Evolutionary conservation across 2,113 vertebrate genomes (phyloP).

Genomic region (Malurus alboscapulatus): DNA sequence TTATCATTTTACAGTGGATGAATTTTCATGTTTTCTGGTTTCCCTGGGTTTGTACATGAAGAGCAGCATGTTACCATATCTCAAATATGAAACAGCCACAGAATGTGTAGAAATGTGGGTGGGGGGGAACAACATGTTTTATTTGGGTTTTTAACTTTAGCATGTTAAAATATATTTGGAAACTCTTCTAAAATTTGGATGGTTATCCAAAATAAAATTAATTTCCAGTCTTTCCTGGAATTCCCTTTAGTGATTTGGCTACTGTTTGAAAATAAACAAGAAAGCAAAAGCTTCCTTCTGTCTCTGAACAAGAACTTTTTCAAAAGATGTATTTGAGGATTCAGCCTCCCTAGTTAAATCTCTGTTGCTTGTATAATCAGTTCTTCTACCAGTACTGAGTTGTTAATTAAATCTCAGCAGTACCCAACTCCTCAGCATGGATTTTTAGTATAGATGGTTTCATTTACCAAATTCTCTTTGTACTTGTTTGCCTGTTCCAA

Average conservation of each 20-base stretch:
- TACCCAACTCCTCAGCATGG: not conserved
- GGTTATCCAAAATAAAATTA: not conserved
- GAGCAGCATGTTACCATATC: not conserved
- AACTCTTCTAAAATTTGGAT: not conserved
- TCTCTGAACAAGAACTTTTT: not conserved
- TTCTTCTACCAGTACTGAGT: not conserved
- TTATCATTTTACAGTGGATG: not conserved
- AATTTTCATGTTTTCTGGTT: not conserved
- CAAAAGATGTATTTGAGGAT: not conserved
- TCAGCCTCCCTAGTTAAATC: not conserved
- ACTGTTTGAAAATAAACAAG: not conserved
- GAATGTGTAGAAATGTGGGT: not conserved
- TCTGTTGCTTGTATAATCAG: not conserved
- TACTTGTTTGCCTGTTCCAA: not conserved
- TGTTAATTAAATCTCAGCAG: slow-evolving; percentile 34
- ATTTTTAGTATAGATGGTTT: not conserved
- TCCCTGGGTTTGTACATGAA: not conserved
- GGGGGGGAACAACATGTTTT: not conserved
- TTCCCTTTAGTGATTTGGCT: not conserved
- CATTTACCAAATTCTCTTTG: not conserved
- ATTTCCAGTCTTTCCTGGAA: not conserved
- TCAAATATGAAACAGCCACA: not conserved
- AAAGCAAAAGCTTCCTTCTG: not conserved
- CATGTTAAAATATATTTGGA: not conserved
- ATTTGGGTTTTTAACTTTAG: not conserved